Conservation (phyloP, 2,888 invertebrate genomes). For the Agriopis leucophaearia region DNA sequence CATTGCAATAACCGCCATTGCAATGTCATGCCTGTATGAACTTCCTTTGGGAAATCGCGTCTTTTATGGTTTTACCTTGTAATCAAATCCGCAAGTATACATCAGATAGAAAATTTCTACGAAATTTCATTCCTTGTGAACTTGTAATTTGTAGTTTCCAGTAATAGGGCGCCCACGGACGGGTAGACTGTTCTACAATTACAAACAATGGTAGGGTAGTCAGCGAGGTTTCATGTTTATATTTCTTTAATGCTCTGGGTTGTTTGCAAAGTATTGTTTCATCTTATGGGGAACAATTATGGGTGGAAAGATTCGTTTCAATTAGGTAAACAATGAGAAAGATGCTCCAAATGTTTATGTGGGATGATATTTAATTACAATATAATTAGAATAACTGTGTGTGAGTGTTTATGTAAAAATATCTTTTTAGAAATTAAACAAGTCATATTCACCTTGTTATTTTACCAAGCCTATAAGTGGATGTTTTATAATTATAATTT, state of each 20-base stretch:
- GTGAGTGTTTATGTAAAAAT: too few species aligned
- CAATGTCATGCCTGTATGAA: too few species aligned
- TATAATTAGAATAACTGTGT: too few species aligned
- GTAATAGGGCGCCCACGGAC: slow-evolving; percentile 12
- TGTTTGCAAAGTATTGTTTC: slow-evolving; percentile 54
- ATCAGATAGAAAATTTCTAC: too few species aligned
- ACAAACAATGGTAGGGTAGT: slow-evolving; percentile 77
- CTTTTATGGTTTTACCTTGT: not conserved
- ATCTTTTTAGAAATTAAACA: too few species aligned
- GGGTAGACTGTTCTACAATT: not conserved
- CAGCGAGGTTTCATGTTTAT: slow-evolving; percentile 49
- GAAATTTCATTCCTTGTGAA: not conserved
- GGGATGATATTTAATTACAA: too few species aligned
- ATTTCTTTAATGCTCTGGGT: slow-evolving; percentile 51
- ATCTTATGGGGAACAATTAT: slow-evolving; percentile 42
- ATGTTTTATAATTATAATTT: too few species aligned
- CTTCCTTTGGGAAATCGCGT: not conserved
- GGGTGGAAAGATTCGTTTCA: slow-evolving; percentile 26
- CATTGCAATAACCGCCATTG: too few species aligned
- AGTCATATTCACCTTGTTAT: too few species aligned
- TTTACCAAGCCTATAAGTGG: too few species aligned
- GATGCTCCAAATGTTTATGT: not conserved
- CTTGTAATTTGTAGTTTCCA: slow-evolving; percentile 5
- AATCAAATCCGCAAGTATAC: too few species aligned
- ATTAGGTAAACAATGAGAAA: slow-evolving; percentile 12